These are phyloP conservation scores for Holcopasites calliopsidis DNA, from an alignment of 1,140 invertebrate genomes.

Conservation along the genomic window DNA sequence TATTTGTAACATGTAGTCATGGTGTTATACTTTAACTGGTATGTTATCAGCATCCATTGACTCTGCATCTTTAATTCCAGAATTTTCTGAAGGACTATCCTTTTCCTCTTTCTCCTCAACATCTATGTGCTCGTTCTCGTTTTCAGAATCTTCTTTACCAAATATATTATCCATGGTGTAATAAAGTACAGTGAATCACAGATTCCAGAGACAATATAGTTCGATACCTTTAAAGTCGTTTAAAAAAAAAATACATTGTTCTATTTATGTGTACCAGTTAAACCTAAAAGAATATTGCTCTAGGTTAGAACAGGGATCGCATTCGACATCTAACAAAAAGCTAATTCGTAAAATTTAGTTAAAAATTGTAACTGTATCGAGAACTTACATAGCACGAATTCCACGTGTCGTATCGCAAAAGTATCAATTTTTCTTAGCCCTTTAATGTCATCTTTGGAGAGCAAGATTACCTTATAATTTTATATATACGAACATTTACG, in stretches of 20 bases:
- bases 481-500: background rate
- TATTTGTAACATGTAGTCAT: too few species aligned
- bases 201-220: background rate
- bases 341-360: background rate
- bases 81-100: slow-evolving; percentile 37
- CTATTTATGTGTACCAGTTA: background rate
- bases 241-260: background rate
- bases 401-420: too few species aligned
- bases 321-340: background rate
- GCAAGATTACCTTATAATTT: background rate
- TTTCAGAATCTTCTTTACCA: slow-evolving; percentile 70
- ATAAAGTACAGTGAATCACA: background rate
- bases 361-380: too few species aligned
- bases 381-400: too few species aligned
- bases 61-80: slow-evolving; percentile 46
- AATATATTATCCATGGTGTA: slow-evolving; percentile 69
- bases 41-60: slow-evolving; percentile 41
- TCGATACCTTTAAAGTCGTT: background rate
- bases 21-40: slow-evolving; percentile 47
- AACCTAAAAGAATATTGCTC: slow-evolving; percentile 3
- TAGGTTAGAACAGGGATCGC: background rate
- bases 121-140: slow-evolving; percentile 61
- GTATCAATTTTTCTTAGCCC: background rate
- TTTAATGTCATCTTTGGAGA: background rate
- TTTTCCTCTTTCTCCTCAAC: slow-evolving; percentile 49